A percentile compares a stretch with the other conserved stretches of the same genome.
Conservation (phyloP, 2,113 vertebrate genomes). For the Cynopterus brachyotis region DNA sequence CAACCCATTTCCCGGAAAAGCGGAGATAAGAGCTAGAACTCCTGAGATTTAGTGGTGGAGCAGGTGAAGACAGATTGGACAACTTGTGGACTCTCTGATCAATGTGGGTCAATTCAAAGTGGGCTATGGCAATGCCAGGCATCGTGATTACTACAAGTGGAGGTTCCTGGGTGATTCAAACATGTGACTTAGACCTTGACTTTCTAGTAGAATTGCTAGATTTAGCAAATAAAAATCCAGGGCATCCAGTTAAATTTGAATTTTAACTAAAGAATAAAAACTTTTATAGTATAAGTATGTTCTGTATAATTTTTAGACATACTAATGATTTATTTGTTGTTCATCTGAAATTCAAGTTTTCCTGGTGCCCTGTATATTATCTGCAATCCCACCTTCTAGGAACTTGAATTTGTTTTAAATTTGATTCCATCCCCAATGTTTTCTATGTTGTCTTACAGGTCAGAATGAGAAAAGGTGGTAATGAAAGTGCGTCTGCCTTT, state of each 20-base stretch:
- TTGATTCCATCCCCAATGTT: not conserved
- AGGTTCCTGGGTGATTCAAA: not conserved
- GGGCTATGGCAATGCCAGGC: not conserved
- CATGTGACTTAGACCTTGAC: not conserved
- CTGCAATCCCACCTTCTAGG: not conserved
- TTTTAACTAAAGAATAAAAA: not conserved
- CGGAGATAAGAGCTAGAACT: not conserved
- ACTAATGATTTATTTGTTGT: not conserved
- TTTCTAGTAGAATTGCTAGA: not conserved
- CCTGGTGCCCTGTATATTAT: not conserved
- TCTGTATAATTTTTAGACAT: not conserved
- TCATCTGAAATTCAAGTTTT: conserved; percentile 6
- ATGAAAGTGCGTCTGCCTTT: not conserved
- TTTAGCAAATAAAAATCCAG: conserved; percentile 17
- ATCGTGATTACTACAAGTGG: not conserved
- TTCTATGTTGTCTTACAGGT: not conserved
- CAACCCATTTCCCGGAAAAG: not conserved
- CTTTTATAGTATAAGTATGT: not conserved
- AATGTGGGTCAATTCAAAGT: not conserved
- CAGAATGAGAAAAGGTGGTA: not conserved
- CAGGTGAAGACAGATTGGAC: conserved; percentile 51
- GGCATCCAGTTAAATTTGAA: not conserved
- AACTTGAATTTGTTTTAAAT: not conserved
- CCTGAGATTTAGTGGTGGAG: not conserved
- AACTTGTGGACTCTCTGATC: not conserved